Evolutionary conservation across 2,888 invertebrate genomes (phyloP), one percentile per base, ranked within the genome.

Genomic region (Sialis fuliginosa): DNA sequence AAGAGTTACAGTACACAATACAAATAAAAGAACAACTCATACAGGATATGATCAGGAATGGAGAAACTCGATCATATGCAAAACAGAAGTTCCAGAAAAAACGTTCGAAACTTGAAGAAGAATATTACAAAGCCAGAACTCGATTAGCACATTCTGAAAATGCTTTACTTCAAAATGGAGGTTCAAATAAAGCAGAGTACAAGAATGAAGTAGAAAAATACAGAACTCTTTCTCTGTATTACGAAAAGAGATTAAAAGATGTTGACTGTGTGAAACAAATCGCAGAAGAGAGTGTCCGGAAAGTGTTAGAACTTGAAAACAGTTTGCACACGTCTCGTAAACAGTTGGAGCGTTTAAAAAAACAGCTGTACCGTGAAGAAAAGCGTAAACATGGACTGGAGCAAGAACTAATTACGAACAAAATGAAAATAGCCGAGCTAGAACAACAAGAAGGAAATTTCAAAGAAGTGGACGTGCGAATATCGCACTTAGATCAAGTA

Each of bases 1-100:
- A 77, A 53, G 84, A 86, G 61, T 64, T 86, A 30, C 71, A 77
- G 50, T 67, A 71, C 45, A 77, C 75, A 1, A 80, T 85, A 55
- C 74, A 76, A 56, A 71, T 81, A 30, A 86, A 85, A 61, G 80
- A 85, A 59, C 78, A 79, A 55, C 70, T 84, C 42, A 80, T 84
- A 52, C 73, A 75, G 54, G 83, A 84, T 54, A 67, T 85, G 54
- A 62, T 72, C 2, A 68, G 72, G 57, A 74, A 73, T 52, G 71
- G 71, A 42, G 72, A 74, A 42, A 69, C 72, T 0, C 69, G 75
- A 49, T 66, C 67, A 1, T 70, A 66, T 42, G 75, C 74, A 8
- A 73, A 75, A 54, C 69, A 72, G 50, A 71, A 69, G 48, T 71
- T 79, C 51, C 72, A 77, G 53, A 78, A 80, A 45, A 81, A 79